These are phyloP conservation scores for Ophioderma brevispina DNA, from an alignment of 35 echinoderm and acorn worm genomes.

Conservation along the genomic window DNA sequence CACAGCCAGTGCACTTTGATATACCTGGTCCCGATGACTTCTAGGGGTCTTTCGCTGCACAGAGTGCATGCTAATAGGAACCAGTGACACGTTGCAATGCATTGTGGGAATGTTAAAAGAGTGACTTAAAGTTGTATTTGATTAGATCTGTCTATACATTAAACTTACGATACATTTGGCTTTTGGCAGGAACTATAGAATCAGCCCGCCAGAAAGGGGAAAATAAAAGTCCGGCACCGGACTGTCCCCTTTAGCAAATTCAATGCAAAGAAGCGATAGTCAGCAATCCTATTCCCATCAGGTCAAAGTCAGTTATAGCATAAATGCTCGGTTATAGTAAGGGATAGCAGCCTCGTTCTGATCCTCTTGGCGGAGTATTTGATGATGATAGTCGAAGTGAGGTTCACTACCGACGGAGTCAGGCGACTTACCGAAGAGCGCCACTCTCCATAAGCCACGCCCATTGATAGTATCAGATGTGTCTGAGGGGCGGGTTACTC, in stretches of 20 bases:
- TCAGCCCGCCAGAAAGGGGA: constrained; percentile 16
- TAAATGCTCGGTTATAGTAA: constrained; percentile 44
- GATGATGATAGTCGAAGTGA: constrained; percentile 20
- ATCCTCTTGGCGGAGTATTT: constrained; percentile 47
- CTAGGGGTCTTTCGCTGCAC: too few species aligned
- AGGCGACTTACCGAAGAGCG: constrained; percentile 47
- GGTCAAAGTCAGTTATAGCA: constrained; percentile 42
- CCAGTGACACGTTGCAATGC: too few species aligned
- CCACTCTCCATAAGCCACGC: constrained; percentile 57
- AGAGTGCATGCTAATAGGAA: too few species aligned
- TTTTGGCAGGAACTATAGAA: constrained; percentile 19
- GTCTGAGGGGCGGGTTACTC: not conserved
- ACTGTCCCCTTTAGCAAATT: constrained; percentile 58
- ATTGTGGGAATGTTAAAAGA: too few species aligned
- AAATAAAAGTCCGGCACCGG: constrained; percentile 41
- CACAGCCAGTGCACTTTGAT: too few species aligned
- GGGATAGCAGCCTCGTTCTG: constrained; percentile 31
- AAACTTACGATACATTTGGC: not conserved
- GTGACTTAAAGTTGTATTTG: too few species aligned
- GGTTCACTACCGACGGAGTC: constrained; percentile 23
- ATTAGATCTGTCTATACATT: not conserved
- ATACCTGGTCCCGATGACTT: too few species aligned
- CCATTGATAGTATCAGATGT: constrained; percentile 1
- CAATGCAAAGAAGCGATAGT: constrained; percentile 59
- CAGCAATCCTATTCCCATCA: constrained; percentile 55